Conservation (phyloP, 2,888 invertebrate genomes). For the Agrochola circellaris region DNA sequence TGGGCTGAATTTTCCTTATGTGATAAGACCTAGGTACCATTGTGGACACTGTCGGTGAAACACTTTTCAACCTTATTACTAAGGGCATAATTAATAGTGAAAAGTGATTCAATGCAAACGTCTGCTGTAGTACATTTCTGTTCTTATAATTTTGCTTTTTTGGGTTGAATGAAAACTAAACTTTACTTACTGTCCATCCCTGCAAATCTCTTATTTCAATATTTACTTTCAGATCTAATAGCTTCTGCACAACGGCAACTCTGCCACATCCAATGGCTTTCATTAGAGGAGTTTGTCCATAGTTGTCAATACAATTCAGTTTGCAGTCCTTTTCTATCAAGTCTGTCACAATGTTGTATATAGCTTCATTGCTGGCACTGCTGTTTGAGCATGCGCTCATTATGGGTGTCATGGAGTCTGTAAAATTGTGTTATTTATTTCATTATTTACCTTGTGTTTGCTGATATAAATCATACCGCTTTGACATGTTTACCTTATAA, state of each 20-base stretch:
- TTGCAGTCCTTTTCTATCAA: conserved; percentile 89
- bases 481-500: neutral
- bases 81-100: too few relatives aligned
- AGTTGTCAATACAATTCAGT: conserved; percentile 90
- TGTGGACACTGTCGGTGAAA: too few relatives aligned
- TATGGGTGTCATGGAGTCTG: conserved; percentile 92
- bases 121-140: too few relatives aligned
- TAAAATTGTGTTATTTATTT: conserved; percentile 58
- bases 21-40: neutral
- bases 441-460: neutral
- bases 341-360: conserved; percentile 85
- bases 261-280: conserved; percentile 91
- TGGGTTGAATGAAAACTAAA: neutral
- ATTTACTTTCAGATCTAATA: conserved; percentile 89
- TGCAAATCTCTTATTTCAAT: conserved; percentile 91
- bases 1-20: neutral
- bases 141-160: neutral
- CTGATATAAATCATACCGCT: neutral
- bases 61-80: too few relatives aligned
- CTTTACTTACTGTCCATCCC: conserved; percentile 91
- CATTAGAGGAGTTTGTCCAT: conserved; percentile 92
- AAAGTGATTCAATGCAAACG: too few relatives aligned
- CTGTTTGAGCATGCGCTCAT: conserved; percentile 92
- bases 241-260: conserved; percentile 86
- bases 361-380: conserved; percentile 83